Evolutionary conservation across 1,140 invertebrate species (phyloP).

Genomic region (Drosophila seguyi): DNA sequence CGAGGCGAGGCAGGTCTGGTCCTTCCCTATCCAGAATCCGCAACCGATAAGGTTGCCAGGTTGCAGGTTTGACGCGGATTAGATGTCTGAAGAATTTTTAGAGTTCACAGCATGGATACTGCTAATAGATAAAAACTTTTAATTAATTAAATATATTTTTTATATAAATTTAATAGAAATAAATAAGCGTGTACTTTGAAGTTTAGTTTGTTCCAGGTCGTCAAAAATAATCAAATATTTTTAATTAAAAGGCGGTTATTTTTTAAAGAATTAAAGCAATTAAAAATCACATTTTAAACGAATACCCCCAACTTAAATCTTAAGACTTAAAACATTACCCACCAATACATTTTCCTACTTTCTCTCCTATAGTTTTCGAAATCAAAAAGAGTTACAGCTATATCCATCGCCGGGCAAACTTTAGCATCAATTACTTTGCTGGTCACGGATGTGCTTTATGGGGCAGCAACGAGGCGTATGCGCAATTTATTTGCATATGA

Average conservation of each 20-base stretch:
- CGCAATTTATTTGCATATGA: slow-evolving; percentile 78
- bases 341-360: background rate
- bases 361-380: background rate
- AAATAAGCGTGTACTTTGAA: background rate
- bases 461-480: slow-evolving; percentile 58
- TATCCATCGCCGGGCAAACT: slow-evolving; percentile 7
- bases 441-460: slow-evolving; percentile 43
- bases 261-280: background rate
- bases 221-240: background rate
- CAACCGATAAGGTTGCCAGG: background rate
- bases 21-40: background rate
- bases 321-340: background rate
- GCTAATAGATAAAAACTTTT: background rate
- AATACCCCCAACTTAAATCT: background rate
- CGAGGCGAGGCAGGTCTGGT: background rate
- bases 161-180: background rate
- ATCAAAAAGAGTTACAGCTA: background rate
- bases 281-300: background rate
- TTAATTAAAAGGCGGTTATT: no score
- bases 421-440: slow-evolving; percentile 33
- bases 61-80: background rate
- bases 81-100: slow-evolving; percentile 3
- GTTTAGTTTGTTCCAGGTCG: background rate
- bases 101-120: background rate
- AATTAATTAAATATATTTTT: background rate